phyloP scores from a whole-genome alignment of 2,888 invertebrate genomes.

The Stenichneumon culpator region DNA sequence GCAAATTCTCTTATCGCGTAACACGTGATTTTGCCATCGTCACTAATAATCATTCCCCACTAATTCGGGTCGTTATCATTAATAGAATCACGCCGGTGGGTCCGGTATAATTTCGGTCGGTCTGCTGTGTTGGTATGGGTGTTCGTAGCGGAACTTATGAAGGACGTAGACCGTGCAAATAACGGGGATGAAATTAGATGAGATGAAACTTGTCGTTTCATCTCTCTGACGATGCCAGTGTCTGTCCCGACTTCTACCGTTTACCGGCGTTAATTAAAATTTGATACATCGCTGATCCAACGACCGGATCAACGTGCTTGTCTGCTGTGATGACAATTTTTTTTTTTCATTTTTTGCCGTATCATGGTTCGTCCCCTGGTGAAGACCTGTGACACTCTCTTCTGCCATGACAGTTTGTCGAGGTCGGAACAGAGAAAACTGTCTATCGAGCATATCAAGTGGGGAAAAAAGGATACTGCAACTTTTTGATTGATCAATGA shows the following conservation, averaged over 20 bases:
- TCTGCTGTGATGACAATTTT: no score
- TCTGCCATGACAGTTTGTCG: no score
- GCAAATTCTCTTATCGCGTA: slow-evolving; percentile 66
- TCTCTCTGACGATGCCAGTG: not conserved
- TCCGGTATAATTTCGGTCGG: slow-evolving; percentile 40
- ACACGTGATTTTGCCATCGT: slow-evolving; percentile 61
- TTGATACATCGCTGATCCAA: not conserved
- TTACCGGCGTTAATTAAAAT: not conserved
- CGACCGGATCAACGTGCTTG: not conserved
- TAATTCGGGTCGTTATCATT: slow-evolving; percentile 62
- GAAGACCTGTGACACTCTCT: no score
- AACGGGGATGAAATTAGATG: not conserved
- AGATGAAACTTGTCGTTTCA: slow-evolving; percentile 3
- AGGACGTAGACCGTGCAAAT: not conserved
- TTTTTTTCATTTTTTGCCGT: no score
- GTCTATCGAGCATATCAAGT: no score
- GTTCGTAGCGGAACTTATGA: slow-evolving; percentile 16
- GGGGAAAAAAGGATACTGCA: not conserved
- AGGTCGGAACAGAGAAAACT: no score
- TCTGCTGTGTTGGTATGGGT: slow-evolving; percentile 19
- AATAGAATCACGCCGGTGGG: slow-evolving; percentile 48
- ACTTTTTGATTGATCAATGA: not conserved
- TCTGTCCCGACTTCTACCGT: not conserved
- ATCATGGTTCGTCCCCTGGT: no score
- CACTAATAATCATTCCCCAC: slow-evolving; percentile 61